Evolutionary conservation across 2,113 vertebrate species (phyloP).

Genomic region (Butorides virescens): DNA sequence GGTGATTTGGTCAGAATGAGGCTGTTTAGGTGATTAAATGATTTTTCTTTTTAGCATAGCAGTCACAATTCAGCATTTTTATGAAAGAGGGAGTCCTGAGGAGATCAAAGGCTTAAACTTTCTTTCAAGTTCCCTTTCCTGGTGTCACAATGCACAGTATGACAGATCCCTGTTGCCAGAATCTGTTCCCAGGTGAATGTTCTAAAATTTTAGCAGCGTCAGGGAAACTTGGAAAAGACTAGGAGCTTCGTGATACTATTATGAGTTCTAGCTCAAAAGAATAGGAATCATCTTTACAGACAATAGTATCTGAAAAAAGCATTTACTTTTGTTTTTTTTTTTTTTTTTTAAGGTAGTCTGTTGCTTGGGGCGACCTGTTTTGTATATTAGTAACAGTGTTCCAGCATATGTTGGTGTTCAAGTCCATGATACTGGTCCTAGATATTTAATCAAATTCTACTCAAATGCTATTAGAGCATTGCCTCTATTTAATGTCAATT

Average conservation of each 20-base stretch:
- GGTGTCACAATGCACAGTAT: background rate
- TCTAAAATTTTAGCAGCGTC: background rate
- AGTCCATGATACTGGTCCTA: background rate
- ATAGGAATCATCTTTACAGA: background rate
- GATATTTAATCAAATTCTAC: background rate
- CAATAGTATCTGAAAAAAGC: background rate
- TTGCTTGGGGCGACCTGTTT: background rate
- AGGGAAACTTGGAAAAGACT: background rate
- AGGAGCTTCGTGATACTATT: background rate
- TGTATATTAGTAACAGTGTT: background rate
- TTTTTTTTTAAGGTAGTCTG: background rate
- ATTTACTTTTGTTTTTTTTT: background rate
- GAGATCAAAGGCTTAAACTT: slow-evolving; percentile 16
- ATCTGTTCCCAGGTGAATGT: background rate
- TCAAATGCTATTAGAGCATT: background rate
- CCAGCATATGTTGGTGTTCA: background rate
- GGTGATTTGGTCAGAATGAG: background rate
- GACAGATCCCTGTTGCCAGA: background rate
- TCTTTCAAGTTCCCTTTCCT: slow-evolving; percentile 3
- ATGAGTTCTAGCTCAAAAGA: background rate
- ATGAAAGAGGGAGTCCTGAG: background rate
- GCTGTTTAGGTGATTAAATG: background rate
- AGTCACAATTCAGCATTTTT: background rate
- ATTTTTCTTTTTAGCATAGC: background rate
- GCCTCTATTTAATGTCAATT: background rate